A percentile compares a stretch with the other conserved stretches of the same genome.
Evolutionary conservation across 1,140 invertebrate genomes (phyloP).

Genomic region (Pseudomyrmex pallidus): DNA sequence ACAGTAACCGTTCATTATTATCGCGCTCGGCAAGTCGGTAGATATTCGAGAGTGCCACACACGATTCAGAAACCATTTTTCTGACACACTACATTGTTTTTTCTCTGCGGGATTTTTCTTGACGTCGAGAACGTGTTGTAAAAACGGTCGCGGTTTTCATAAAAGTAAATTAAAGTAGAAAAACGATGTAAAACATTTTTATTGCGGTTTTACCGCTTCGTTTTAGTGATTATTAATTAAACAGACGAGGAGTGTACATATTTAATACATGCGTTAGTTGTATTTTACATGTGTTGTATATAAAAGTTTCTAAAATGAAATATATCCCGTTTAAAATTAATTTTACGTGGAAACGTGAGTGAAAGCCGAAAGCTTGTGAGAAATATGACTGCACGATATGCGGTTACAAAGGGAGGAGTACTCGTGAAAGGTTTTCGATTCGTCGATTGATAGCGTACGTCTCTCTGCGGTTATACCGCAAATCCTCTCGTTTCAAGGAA

Average conservation of each 20-base stretch:
- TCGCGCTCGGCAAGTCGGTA: slow-evolving; percentile 66
- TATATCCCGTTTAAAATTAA: slow-evolving; percentile 22
- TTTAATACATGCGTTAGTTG: not conserved
- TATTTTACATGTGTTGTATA: no score
- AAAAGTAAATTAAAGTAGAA: not conserved
- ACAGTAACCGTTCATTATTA: slow-evolving; percentile 71
- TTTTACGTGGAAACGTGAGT: slow-evolving; percentile 1
- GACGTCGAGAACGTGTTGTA: slow-evolving; percentile 34
- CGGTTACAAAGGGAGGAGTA: slow-evolving; percentile 54
- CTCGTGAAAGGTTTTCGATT: slow-evolving; percentile 58
- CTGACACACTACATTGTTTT: not conserved
- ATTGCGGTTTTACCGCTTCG: no score
- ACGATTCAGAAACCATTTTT: slow-evolving; percentile 69
- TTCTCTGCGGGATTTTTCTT: slow-evolving; percentile 14
- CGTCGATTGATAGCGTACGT: slow-evolving; percentile 62
- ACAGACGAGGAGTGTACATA: not conserved
- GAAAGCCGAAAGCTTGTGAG: slow-evolving; percentile 19
- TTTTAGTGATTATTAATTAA: not conserved
- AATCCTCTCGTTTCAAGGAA: slow-evolving; percentile 58
- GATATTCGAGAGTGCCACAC: slow-evolving; percentile 61
- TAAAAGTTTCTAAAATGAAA: not conserved
- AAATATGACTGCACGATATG: slow-evolving; percentile 59
- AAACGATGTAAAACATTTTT: no score
- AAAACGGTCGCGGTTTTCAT: not conserved
- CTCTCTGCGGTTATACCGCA: slow-evolving; percentile 56